Conservation (phyloP, 2,888 invertebrate species). For the Lasioglossum oenotherae region DNA sequence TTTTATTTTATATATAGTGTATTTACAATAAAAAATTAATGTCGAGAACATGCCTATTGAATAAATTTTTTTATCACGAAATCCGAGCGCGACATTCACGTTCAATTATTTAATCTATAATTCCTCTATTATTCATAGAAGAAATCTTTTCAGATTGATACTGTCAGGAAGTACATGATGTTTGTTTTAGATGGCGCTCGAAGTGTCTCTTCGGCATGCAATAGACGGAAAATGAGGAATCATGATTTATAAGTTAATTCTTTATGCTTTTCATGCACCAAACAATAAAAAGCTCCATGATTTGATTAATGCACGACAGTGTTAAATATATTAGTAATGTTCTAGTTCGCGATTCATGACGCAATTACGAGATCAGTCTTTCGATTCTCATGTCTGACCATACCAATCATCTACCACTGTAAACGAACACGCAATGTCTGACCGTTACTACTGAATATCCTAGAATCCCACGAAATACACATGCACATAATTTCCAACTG, state of each 20-base stretch:
- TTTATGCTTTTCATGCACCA: background rate
- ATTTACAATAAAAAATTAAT: constrained; percentile 67
- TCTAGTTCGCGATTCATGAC: background rate
- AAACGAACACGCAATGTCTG: background rate
- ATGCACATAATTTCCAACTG: background rate
- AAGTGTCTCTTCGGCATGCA: background rate
- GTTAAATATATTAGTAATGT: background rate
- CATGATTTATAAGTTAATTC: constrained; percentile 1
- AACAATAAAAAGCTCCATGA: no score
- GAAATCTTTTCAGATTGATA: background rate
- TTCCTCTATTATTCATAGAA: background rate
- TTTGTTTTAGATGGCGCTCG: constrained; percentile 9
- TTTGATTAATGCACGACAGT: no score
- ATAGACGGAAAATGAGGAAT: background rate
- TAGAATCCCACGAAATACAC: background rate
- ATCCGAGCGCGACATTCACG: background rate
- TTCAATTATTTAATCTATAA: background rate
- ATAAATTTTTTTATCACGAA: constrained; percentile 46
- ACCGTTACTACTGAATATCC: constrained; percentile 1
- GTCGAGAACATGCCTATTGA: constrained; percentile 42
- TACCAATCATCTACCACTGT: constrained; percentile 17
- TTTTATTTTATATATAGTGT: constrained; percentile 66
- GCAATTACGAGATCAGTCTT: background rate
- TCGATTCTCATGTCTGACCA: constrained; percentile 16
- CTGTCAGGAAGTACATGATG: background rate